Evolutionary conservation across 2,797 vertebrate species (phyloP), one percentile per base, ranked within the genome.

Genomic region (Hirundo rustica): DNA sequence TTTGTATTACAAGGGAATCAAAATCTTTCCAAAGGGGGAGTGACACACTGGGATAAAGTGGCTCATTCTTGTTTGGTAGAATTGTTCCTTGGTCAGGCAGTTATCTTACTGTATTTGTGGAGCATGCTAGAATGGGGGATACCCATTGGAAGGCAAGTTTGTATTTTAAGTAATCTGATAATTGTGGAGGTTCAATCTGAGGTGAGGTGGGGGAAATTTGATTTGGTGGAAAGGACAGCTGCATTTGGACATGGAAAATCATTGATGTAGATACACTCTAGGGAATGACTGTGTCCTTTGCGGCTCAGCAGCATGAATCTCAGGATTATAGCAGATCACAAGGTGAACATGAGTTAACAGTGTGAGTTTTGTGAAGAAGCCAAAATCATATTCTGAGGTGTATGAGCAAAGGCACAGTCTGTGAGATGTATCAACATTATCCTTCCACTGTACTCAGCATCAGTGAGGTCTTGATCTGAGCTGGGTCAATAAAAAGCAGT

Each of bases 281-380:
- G 60, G 84, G 70, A 87, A 48, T 53, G 36, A 29, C 48, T 64
- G 40, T 7, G 18, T 81, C 60, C 51, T 85, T 78, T 88, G 71
- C 0, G 0, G 66, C 72, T 84, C 71, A 92, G 77, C 53, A 73
- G 44, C 36, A 30, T 32, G 53, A 55, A 58, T 91, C n/a, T 66
- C 40, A 73, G 76, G 58, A 90, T 95, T 94, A 81, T 21, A 75
- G 61, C 6, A 51, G 26, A 94, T 86, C 90, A 92, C 70, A 81
- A 68, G 73, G 48, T 84, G 55, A 84, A 55, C 55, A 17, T 85
- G 88, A 84, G 70, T 83, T 91, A 94, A 77, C 76, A 62, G 65
- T 32, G 26, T 45, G 89, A 78, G 44, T 76, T 82, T 79, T 94
- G 71, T 72, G 86, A 72, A 66, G n/a, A 76, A 73, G 62, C 62